Evolutionary conservation across 2,888 invertebrate genomes (phyloP).

Genomic region (Aphodius granarius): DNA sequence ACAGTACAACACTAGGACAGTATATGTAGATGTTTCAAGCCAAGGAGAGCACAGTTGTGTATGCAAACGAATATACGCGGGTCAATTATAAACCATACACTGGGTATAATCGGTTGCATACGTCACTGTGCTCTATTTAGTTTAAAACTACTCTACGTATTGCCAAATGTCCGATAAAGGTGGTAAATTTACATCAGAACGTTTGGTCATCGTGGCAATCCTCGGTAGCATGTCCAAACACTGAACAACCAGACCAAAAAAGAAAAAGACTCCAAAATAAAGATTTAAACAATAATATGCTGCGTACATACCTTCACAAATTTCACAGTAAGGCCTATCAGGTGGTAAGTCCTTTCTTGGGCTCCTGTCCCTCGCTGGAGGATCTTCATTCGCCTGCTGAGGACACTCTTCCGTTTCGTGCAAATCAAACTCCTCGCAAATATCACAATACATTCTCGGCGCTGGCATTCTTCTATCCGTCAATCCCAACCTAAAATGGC

Average conservation of each 20-base stretch:
- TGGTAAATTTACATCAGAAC: slow-evolving; percentile 56
- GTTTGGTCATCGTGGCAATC: slow-evolving; percentile 87
- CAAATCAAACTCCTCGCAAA: slow-evolving; percentile 93
- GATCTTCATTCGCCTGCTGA: slow-evolving; percentile 67
- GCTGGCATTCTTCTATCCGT: slow-evolving; percentile 53
- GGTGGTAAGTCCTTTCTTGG: slow-evolving; percentile 49
- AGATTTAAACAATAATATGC: neutral
- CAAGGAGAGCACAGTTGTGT: too few species aligned
- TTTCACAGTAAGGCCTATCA: slow-evolving; percentile 85
- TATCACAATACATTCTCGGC: slow-evolving; percentile 93
- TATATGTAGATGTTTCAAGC: too few species aligned
- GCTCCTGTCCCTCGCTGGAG: slow-evolving; percentile 40
- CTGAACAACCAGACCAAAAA: slow-evolving; percentile 70
- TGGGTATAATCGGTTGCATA: too few species aligned
- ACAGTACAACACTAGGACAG: neutral
- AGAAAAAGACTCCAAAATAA: slow-evolving; percentile 40
- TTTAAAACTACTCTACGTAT: too few species aligned
- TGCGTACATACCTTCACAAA: slow-evolving; percentile 78
- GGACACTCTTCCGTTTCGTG: slow-evolving; percentile 99
- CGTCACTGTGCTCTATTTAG: too few species aligned
- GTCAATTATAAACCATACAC: too few species aligned
- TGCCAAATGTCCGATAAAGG: too few species aligned
- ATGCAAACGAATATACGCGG: too few species aligned
- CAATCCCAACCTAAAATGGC: slow-evolving; percentile 36
- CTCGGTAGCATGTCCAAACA: slow-evolving; percentile 85